Base-by-base conservation (phyloP, 2,113 vertebrate genomes). In the Zosterops hypoxanthus region DNA sequence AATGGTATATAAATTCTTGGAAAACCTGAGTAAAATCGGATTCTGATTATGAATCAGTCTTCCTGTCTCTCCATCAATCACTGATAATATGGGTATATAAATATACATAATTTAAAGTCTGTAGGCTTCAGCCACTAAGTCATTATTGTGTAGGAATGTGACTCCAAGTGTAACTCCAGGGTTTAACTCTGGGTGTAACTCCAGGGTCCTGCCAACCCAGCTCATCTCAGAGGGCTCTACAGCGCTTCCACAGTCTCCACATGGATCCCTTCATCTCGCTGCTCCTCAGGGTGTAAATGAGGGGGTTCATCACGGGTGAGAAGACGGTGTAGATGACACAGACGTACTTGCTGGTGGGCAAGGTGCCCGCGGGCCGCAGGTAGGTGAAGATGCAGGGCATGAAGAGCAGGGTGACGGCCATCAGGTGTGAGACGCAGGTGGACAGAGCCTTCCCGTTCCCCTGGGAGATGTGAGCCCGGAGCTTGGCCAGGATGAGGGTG, bases 351-450 rank as follows among this genome's bases (percentile, higher is more conserved):
- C 69, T 39, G 0, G 22, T 12, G 76, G 88, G 50, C 33, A 22
- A 26, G 23, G 50, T 22, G 21, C 88, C 75, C 12, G 86, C 85
- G 2, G 96, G 97, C 2, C 42, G 42, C 44, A 97, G 78, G 49
- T 97, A 98, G 60, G 95, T 95, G 83, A 96, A 92, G 53, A 97
- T 77, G 33, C 88, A 94, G 34, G 97, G 95, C 28, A 49, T 24
- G 4, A 97, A 96, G 85, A 97, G 29, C 47, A 98, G n/a, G 28
- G 81, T 91, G 94, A 98, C 84, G 0, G 68, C 96, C 55, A n/a
- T 41, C 28, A 92, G 1, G 1, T 97, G 97, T 1, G 97, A 94
- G 41, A 63, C 33, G 1, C 96, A 98, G 22, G 97, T 98, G 24
- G 97, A 97, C 34, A 98, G 82, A 0, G 70, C 93, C 31, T 94